Base-by-base conservation (phyloP, 2,113 vertebrate genomes). In the Vireo altiloquus region DNA sequence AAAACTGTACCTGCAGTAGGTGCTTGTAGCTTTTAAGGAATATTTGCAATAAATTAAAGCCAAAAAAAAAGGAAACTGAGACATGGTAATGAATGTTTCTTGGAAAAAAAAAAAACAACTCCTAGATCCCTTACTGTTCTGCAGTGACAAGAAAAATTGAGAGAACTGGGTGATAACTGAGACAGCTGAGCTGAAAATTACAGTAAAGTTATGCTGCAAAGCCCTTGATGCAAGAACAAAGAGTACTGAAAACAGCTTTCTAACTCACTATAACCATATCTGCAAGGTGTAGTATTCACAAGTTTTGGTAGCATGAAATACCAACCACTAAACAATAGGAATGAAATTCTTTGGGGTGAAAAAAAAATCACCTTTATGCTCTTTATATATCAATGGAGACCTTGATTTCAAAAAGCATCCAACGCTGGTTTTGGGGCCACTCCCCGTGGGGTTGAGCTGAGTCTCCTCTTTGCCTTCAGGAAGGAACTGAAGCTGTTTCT, bases 391-490 rank as follows among this genome's bases (percentile, higher is more conserved):
- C 65, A 66, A 65, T 7, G 13, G 54, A 66, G 35, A 69, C 40
- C 68, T 59, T 28, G 13, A 71, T 18, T 78, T 64, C 54, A 31
- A 44, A 65, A 50, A 28, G 17, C 49, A 56, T n/a, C 60, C 46
- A 40, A 2, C 0, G 0, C 30, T 35, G 71, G n/a, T 40, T 92
- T 40, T 0, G 0, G 74, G 69, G 78, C 64, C 49, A 33, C 87
- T 89, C 81, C 47, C 70, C 0, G 0, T 22, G 25, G 78, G 33
- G 42, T 3, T 25, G 46, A 75, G 69, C 71, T 0, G 17, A 57
- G 27, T 60, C 68, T 46, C 44, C 64, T 74, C 47, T 90, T 13
- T 79, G 28, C 61, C 37, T 42, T 42, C 65, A 57, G 49, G 52
- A 69, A 68, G 57, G 8, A 10, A 46, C 24, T 18, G 50, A 49